Base-by-base conservation (phyloP, 2,113 vertebrate species). In the Cygnus buccinator region DNA sequence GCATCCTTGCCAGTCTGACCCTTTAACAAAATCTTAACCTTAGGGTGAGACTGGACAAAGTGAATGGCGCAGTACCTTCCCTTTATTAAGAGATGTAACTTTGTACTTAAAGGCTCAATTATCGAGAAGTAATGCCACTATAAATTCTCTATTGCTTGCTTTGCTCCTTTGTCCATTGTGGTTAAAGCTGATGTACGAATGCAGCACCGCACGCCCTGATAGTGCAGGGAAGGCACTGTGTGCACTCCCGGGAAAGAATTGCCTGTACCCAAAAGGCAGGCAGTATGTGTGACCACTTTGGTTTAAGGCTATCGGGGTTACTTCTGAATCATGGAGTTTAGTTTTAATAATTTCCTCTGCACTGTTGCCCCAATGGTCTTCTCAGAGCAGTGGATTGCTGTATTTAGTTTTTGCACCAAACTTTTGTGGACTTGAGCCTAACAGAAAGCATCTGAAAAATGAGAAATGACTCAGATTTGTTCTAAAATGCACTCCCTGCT, bases 401-500 rank as follows among this genome's bases (percentile, higher is more conserved):
- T 25, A 39, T 55, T 72, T 59, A 25, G 25, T 76, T 90, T 85
- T 76, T 66, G 26, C 55, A 37, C n/a, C 54, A 66, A n/a, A 35
- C 43, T 65, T 76, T 20, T 46, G 13, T 66, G 58, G 19, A 21
- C 44, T n/a, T 86, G 28, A 57, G 23, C 20, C 61, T 46, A 9
- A 20, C 20, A 90, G 35, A 46, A 90, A 80, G 50, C 35, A 70
- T 50, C 9, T 80, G 25, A 80, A 74, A 81, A 89, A 63, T 37
- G 39, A 55, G 81, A 66, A 76, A 65, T 23, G 70, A 23, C 39
- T 20, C n/a, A 70, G 21, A 20, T 58, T 80, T 86, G n/a, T 86
- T 86, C 23, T 83, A 74, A 81, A 90, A 55, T 12, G 22, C 2
- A 0, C 28, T 63, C 18, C 0, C 0, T 63, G n/a, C 41, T 86